A percentile compares a stretch with the other conserved stretches of the same genome.
These are phyloP conservation scores for Leptopilina syphax DNA, from an alignment of 2,888 invertebrate genomes.

Conservation along the genomic window DNA sequence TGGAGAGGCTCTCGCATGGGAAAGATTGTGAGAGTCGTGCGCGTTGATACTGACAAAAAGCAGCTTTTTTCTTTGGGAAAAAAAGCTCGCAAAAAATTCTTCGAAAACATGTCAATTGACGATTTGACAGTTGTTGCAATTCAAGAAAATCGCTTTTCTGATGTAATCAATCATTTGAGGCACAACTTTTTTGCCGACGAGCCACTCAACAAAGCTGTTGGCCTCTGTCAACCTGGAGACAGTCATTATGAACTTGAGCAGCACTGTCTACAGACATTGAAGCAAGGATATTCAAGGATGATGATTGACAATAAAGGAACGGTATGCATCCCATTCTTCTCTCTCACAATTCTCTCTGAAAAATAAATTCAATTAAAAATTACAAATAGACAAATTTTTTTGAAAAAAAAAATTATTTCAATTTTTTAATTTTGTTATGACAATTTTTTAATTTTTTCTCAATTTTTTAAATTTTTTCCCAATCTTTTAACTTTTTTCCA, in stretches of 20 bases:
- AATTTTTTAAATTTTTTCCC: no score
- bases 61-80: slow-evolving; percentile 42
- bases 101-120: slow-evolving; percentile 67
- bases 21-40: slow-evolving; percentile 58
- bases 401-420: background rate
- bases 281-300: slow-evolving; percentile 86
- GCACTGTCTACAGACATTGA: slow-evolving; percentile 85
- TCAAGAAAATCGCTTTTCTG: slow-evolving; percentile 78
- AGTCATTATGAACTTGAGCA: slow-evolving; percentile 85
- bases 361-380: background rate
- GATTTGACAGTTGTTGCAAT: slow-evolving; percentile 77
- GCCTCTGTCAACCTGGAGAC: slow-evolving; percentile 84
- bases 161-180: slow-evolving; percentile 84
- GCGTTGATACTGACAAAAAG: slow-evolving; percentile 56
- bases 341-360: background rate
- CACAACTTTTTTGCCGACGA: slow-evolving; percentile 90
- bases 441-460: no score
- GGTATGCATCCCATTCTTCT: slow-evolving; percentile 75
- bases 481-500: no score
- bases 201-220: slow-evolving; percentile 88
- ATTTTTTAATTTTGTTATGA: no score
- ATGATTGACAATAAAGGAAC: slow-evolving; percentile 81
- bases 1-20: slow-evolving; percentile 59
- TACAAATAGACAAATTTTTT: background rate
- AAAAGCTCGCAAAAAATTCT: slow-evolving; percentile 45